A percentile compares a stretch with the other conserved stretches of the same genome.
phyloP scores from a whole-genome alignment of 2,888 invertebrate species.

The Epinotia ramella region DNA sequence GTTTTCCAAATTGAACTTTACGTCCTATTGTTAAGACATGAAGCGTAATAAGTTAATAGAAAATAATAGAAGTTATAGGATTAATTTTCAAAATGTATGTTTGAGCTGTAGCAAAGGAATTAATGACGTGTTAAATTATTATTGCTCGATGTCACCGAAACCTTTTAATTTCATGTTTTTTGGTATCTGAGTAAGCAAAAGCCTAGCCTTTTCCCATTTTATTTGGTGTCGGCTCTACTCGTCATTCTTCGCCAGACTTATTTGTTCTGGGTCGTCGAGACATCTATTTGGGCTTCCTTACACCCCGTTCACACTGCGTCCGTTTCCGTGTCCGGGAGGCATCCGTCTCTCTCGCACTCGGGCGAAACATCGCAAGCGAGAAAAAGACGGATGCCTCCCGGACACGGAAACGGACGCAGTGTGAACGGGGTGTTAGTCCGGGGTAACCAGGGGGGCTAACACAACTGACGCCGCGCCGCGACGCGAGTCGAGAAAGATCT shows the following conservation, averaged over 20 bases:
- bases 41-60: not conserved
- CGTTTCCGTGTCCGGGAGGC: no score
- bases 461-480: no score
- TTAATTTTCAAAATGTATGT: slow-evolving; percentile 33
- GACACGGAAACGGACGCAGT: no score
- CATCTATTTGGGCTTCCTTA: not conserved
- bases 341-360: no score
- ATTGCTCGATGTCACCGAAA: slow-evolving; percentile 38
- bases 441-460: no score
- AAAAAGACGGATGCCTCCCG: no score
- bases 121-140: slow-evolving; percentile 66
- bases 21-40: not conserved
- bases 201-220: not conserved
- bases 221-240: not conserved
- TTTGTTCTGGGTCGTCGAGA: not conserved
- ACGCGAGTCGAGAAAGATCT: no score
- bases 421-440: no score
- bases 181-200: no score
- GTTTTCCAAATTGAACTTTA: not conserved
- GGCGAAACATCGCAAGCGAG: no score
- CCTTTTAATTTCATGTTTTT: not conserved
- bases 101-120: slow-evolving; percentile 55
- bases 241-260: not conserved
- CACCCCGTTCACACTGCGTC: no score
- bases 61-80: not conserved